Base-by-base conservation (phyloP, 2,888 invertebrate genomes). In the Ferdinandea cuprea region DNA sequence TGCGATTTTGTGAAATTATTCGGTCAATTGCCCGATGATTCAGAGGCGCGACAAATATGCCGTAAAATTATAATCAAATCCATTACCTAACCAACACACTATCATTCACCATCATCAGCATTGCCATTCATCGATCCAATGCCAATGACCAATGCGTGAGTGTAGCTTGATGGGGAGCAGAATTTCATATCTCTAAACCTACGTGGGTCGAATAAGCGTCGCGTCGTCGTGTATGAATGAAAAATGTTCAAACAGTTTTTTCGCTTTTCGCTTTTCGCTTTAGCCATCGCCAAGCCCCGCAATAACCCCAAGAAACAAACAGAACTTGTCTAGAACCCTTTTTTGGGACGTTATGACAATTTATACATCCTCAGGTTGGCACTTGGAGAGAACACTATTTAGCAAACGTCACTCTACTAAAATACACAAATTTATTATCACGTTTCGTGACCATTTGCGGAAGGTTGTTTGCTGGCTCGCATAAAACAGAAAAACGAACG, bases 341-440 rank as follows among this genome's bases (percentile, higher is more conserved):
- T 72, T 79, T 72, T 30, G 78, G 66, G 66, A 59, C 59, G 50
- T 5, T 59, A 66, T 66, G 72, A 59, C 50, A 78, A 66, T 78
- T 78, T 72, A 78, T 78, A 77, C 63, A 78, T 79, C 72, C 65
- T 72, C 54, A 28, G 61, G 58, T 71, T 42, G 72, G n/a, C n/a
- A 15, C 35, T 40, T 11, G 15, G 0, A 6, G 25, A 52, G 17
- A 65, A 69, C 58, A 58, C 61, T 58, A 40, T 48, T 46, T 25
- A 25, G 48, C 46, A 56, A 72, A 61, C 56, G 61, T 69, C 79
- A 66, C 15, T 56, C 46, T 42, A 72, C 63, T 66, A 56, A 69
- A 58, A 46, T 58, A 44, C 59, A 65, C 48, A 46, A 81, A 81
- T 76, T 81, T 71, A 81, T 76, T 76, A 65, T 71, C 76, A 81